phyloP scores from a whole-genome alignment of 2,113 vertebrate species.

The Mesitornis unicolor region DNA sequence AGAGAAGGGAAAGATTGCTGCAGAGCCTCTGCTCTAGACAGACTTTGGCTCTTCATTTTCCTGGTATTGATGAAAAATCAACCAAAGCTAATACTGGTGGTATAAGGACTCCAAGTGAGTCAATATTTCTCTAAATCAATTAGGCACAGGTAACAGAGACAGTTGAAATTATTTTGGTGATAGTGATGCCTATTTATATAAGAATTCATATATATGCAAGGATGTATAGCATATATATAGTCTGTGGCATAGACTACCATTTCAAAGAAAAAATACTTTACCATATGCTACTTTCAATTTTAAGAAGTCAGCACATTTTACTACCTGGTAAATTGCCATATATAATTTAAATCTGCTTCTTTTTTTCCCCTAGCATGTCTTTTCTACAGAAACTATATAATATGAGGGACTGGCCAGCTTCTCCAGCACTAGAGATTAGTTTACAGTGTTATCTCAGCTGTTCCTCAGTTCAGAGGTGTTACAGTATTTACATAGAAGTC shows the following conservation, averaged over 20 bases:
- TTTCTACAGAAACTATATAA: constrained; percentile 17
- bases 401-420: constrained; percentile 14
- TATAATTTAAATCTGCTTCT: neutral
- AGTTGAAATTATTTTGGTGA: neutral
- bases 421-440: constrained; percentile 59
- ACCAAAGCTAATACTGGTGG: neutral
- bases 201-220: neutral
- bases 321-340: neutral
- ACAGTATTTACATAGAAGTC: constrained; percentile 72
- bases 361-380: neutral
- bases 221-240: neutral
- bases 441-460: constrained; percentile 76
- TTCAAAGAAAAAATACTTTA: neutral
- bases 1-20: neutral
- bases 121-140: neutral
- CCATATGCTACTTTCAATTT: neutral
- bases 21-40: neutral
- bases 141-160: neutral
- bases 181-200: neutral
- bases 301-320: neutral
- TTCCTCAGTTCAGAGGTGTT: constrained; percentile 64
- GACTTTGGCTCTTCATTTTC: neutral
- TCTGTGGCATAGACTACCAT: neutral
- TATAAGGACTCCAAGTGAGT: neutral
- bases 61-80: neutral